phyloP scores from a whole-genome alignment of 2,113 vertebrate species.

The Lepidothrix coronata region DNA sequence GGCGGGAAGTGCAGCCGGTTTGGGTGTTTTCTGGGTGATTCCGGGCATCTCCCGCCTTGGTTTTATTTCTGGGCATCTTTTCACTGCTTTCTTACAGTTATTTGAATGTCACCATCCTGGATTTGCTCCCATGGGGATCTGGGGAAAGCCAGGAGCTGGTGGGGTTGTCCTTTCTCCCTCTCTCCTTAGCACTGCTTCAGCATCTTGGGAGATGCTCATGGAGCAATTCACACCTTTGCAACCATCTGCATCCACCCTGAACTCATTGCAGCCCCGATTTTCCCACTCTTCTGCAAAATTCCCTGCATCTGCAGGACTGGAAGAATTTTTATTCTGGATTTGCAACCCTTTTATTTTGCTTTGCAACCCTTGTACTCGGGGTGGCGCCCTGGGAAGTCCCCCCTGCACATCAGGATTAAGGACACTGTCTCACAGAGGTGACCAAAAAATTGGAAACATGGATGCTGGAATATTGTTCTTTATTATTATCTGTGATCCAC shows the following conservation, averaged over 20 bases:
- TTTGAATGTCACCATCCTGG: not conserved
- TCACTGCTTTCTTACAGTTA: not conserved
- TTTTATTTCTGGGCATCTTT: not conserved
- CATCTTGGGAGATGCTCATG: rapidly evolving
- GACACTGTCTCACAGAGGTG: rapidly evolving
- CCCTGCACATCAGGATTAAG: not conserved
- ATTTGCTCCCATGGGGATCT: not conserved
- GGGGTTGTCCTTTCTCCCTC: not conserved
- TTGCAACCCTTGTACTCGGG: not conserved
- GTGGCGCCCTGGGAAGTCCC: not conserved
- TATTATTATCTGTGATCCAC: slow-evolving; percentile 38
- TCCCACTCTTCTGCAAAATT: not conserved
- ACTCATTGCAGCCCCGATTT: not conserved
- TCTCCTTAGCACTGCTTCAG: rapidly evolving
- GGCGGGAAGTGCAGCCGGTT: not conserved
- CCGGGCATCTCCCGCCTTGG: not conserved
- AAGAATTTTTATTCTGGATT: not conserved
- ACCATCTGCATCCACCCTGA: not conserved
- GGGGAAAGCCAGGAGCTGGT: not conserved
- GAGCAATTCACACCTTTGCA: not conserved
- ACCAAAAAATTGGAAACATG: not conserved
- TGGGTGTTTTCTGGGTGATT: not conserved
- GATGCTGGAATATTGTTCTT: not conserved
- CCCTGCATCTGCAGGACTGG: not conserved
- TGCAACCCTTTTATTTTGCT: not conserved